Base-by-base conservation (phyloP, 2,888 invertebrate species). In the Agonum fuliginosum region DNA sequence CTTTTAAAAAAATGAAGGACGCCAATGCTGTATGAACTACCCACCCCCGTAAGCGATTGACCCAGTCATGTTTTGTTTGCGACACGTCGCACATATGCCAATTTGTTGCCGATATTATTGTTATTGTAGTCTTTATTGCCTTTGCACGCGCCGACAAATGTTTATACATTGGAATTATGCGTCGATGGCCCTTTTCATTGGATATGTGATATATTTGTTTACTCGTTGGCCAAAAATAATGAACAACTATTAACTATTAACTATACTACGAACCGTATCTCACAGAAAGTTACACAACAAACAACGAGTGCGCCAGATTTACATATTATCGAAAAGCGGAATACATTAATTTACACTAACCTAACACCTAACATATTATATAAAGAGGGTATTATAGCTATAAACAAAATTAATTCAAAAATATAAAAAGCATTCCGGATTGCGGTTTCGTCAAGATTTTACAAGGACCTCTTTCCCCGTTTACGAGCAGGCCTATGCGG, bases 61-160 rank as follows among this genome's bases (percentile, higher is more conserved):
- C 22, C 10, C n/a, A 12, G 37, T 6, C 12, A 12, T 46, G 46
- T 27, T 30, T 62, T 62, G 58, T 62, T 54, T 54, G 4, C 14
- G 12, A 30, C n/a, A 30, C 22, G n/a, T 43, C 10, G 22, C 54
- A 58, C 62, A 62, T 62, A 62, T 41, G 27, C 58, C 58, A 62
- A 62, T 58, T 62, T 74, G 73, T 43, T 20, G 62, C 62, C 19
- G 62, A 72, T 54, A 54, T 72, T 37, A 72, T 54, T 72, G 54
- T 72, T 72, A 54, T 54, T 72, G 34, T 72, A 51, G 72, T 54
- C 72, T 37, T 72, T 72, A 72, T 72, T 72, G 37, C 54, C 22
- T 30, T 2, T 30, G 19, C 71, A 71, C 27, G 27, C 27, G 24
- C 19, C 24, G 48, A 70, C 34, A 41, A 67, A 37, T 43, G 71